phyloP scores from a whole-genome alignment of 1,140 invertebrate genomes.

The Eriocheir sinensis region DNA sequence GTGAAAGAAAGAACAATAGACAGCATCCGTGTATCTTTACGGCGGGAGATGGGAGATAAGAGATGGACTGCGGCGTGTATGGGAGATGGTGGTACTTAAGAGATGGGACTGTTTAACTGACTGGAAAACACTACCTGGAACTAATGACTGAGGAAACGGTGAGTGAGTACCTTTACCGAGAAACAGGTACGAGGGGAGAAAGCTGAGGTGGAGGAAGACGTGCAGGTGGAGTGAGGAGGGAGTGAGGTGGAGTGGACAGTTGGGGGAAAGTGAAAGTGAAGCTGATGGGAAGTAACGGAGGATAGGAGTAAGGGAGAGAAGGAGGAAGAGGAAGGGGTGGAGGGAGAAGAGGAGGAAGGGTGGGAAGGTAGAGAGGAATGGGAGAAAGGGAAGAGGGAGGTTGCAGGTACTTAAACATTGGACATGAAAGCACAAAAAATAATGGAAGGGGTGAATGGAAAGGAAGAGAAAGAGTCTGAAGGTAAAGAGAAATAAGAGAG shows the following conservation, averaged over 20 bases:
- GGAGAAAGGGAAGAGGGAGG: neutral
- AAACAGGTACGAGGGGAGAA: neutral
- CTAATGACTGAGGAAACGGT: too few relatives aligned
- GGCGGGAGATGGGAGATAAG: neutral
- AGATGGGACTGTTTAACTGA: too few relatives aligned
- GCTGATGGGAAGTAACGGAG: neutral
- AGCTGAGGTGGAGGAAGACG: neutral
- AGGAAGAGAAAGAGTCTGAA: constrained; percentile 15
- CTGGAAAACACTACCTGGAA: too few relatives aligned
- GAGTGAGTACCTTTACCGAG: too few relatives aligned
- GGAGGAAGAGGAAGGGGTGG: too few relatives aligned
- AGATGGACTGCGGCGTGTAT: too few relatives aligned
- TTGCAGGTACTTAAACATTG: neutral
- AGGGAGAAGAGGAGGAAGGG: too few relatives aligned
- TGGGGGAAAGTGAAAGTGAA: neutral
- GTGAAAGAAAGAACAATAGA: constrained; percentile 31
- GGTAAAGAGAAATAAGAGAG: constrained; percentile 18
- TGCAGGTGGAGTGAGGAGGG: neutral
- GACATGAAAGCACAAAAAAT: neutral
- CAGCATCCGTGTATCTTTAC: too few relatives aligned
- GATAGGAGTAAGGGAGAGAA: neutral
- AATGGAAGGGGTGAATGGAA: neutral
- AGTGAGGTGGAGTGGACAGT: too few relatives aligned
- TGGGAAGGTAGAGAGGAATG: too few relatives aligned
- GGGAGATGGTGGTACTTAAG: too few relatives aligned